Evolutionary conservation across 1,140 invertebrate species (phyloP).

Genomic region (Araneus ventricosus): DNA sequence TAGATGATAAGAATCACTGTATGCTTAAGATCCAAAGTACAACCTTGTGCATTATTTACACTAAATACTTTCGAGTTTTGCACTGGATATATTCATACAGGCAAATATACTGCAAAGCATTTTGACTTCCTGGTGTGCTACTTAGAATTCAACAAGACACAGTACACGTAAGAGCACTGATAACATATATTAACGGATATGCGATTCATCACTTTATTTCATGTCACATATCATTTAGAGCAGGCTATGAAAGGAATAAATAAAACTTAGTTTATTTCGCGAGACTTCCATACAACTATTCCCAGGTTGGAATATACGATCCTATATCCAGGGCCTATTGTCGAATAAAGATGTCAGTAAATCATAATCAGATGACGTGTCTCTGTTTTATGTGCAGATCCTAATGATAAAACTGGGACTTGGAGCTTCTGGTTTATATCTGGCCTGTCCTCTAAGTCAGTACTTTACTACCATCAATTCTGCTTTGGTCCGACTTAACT

Average conservation of each 20-base stretch:
- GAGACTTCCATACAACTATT: constrained; percentile 15
- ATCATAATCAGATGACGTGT: constrained; percentile 45
- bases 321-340: background rate
- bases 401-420: constrained; percentile 59
- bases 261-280: constrained; percentile 26
- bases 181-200: no score
- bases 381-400: constrained; percentile 57
- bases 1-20: no score
- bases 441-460: background rate
- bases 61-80: no score
- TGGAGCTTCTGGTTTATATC: constrained; percentile 13
- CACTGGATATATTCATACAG: no score
- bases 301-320: constrained; percentile 30
- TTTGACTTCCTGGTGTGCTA: no score
- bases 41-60: no score
- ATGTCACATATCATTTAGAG: background rate
- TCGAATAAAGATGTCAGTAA: constrained; percentile 45
- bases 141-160: no score
- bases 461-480: constrained; percentile 23
- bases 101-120: no score
- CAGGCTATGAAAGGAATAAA: background rate
- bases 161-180: no score
- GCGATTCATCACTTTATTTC: background rate
- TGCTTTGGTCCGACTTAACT: background rate
- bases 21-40: no score